A percentile compares a stretch with the other conserved stretches of the same genome.
Conservation (phyloP, 2,113 vertebrate species). For the Helogale parvula region DNA sequence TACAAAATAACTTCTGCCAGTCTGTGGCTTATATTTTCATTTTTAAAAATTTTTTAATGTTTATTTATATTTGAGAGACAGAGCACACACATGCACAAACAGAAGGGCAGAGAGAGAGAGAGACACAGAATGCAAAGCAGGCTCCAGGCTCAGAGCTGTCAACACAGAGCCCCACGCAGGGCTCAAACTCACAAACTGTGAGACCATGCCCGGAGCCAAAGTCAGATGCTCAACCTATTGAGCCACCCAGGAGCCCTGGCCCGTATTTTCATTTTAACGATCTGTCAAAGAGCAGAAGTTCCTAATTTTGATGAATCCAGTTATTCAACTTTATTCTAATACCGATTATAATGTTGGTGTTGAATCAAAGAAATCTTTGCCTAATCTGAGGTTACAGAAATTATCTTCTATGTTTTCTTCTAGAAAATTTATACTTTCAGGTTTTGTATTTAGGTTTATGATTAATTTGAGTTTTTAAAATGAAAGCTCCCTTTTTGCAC, state of each 20-base stretch:
- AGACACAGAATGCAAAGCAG: too few species aligned
- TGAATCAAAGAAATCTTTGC: neutral
- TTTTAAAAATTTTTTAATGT: too few species aligned
- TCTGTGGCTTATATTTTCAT: neutral
- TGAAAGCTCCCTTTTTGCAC: neutral
- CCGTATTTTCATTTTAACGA: neutral
- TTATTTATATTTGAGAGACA: too few species aligned
- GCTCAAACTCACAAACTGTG: too few species aligned
- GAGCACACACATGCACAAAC: too few species aligned
- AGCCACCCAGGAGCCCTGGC: too few species aligned
- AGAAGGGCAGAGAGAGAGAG: too few species aligned
- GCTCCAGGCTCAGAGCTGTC: too few species aligned
- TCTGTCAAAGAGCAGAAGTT: neutral
- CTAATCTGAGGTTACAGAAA: neutral
- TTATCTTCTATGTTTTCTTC: neutral
- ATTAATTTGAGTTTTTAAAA: neutral
- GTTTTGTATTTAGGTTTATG: neutral
- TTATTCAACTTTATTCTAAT: neutral
- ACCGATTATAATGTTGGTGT: neutral
- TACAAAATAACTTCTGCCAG: neutral
- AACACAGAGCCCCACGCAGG: too few species aligned
- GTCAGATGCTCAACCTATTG: too few species aligned
- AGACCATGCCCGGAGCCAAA: too few species aligned
- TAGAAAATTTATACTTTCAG: neutral
- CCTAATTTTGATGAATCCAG: neutral